Evolutionary conservation across 2,888 invertebrate species (phyloP).

Genomic region (Drosophila putrida): DNA sequence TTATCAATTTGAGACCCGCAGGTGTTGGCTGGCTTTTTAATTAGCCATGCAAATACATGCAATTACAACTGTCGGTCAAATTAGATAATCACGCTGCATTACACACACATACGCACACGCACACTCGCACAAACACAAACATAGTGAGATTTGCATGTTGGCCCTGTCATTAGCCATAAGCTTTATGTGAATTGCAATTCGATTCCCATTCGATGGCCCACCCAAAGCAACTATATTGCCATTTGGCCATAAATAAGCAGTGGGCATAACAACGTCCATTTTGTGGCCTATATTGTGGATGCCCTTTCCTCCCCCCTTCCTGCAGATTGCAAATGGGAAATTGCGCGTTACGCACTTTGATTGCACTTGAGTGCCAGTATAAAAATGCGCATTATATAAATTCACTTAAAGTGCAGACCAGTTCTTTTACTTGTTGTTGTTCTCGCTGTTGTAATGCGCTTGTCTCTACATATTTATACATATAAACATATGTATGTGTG

Average conservation of each 20-base stretch:
- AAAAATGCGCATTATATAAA: conserved; percentile 75
- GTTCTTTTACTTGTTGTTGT: conserved; percentile 33
- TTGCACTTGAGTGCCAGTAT: conserved; percentile 75
- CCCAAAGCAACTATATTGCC: conserved; percentile 22
- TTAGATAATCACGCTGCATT: conserved; percentile 38
- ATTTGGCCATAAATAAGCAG: conserved; percentile 52
- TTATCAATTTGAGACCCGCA: conserved; percentile 58
- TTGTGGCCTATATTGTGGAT: conserved; percentile 63
- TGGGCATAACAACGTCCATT: conserved; percentile 66
- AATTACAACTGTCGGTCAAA: conserved; percentile 56
- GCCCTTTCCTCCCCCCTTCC: neutral
- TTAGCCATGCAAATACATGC: conserved; percentile 57
- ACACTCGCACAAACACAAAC: neutral
- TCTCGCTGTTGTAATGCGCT: conserved; percentile 26
- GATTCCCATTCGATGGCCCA: conserved; percentile 19
- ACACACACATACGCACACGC: neutral
- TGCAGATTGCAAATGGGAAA: conserved; percentile 49
- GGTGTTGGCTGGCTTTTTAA: conserved; percentile 56
- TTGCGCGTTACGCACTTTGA: conserved; percentile 75
- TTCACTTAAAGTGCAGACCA: conserved; percentile 67
- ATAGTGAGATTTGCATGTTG: conserved; percentile 7
- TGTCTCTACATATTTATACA: conserved; percentile 26
- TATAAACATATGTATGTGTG: neutral
- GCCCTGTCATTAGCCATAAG: conserved; percentile 37
- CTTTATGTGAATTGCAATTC: conserved; percentile 36